These are phyloP conservation scores for Zygaena filipendulae DNA, from an alignment of 2,888 invertebrate species.

Conservation along the genomic window DNA sequence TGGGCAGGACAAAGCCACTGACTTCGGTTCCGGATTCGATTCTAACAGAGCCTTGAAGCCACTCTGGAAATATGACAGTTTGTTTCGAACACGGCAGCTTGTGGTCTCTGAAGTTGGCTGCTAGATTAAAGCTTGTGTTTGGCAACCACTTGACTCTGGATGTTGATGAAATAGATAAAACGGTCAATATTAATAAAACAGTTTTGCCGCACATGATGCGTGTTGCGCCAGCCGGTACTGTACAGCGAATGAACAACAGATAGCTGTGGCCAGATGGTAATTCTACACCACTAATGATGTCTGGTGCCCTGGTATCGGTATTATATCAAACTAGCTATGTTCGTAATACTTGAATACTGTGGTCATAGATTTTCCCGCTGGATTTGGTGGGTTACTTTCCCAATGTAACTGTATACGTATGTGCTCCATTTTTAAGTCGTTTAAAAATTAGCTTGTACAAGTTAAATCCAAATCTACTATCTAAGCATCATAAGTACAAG, in stretches of 20 bases:
- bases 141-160: slow-evolving; percentile 44
- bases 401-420: too few relatives aligned
- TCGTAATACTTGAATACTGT: too few relatives aligned
- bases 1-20: slow-evolving; percentile 41
- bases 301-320: slow-evolving; percentile 38
- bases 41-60: slow-evolving; percentile 28
- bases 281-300: slow-evolving; percentile 39
- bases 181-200: slow-evolving; percentile 18
- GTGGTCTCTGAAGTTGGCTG: slow-evolving; percentile 37
- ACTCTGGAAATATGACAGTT: slow-evolving; percentile 44
- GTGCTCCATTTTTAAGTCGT: too few relatives aligned
- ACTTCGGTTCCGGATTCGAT: slow-evolving; percentile 30
- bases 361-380: too few relatives aligned
- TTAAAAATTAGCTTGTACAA: too few relatives aligned
- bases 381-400: too few relatives aligned
- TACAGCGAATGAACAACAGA: slow-evolving; percentile 26
- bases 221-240: slow-evolving; percentile 3
- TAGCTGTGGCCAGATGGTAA: slow-evolving; percentile 29
- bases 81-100: slow-evolving; percentile 49
- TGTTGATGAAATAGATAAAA: slow-evolving; percentile 23
- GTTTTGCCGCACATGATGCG: slow-evolving; percentile 9
- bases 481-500: too few relatives aligned
- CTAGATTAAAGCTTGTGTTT: slow-evolving; percentile 39
- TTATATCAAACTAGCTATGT: too few relatives aligned
- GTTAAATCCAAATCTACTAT: too few relatives aligned